Conservation (phyloP, 1,140 invertebrate genomes). For the Procambarus virginalis region DNA sequence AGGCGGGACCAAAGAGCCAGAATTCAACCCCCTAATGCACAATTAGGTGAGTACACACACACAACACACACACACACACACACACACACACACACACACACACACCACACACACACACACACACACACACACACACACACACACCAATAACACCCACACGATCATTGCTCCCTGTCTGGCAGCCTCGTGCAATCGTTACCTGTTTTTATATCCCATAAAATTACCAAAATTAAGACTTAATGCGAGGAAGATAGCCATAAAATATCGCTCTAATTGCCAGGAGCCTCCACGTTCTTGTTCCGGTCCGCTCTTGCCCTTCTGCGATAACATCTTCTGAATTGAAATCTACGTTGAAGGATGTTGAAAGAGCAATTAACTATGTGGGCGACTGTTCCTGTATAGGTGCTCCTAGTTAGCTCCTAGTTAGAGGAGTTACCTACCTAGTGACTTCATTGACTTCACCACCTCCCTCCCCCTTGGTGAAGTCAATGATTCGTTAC, state of each 20-base stretch:
- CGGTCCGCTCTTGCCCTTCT: background rate
- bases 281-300: background rate
- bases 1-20: too few relatives aligned
- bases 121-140: too few relatives aligned
- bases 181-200: background rate
- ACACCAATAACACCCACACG: background rate
- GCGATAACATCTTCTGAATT: background rate
- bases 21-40: too few relatives aligned
- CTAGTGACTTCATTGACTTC: too few relatives aligned
- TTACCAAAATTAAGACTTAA: conserved; percentile 5
- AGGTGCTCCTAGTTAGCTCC: too few relatives aligned
- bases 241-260: conserved; percentile 6
- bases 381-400: too few relatives aligned
- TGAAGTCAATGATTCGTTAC: too few relatives aligned
- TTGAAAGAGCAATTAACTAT: too few relatives aligned
- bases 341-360: background rate
- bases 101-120: too few relatives aligned
- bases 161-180: background rate
- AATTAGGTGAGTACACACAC: background rate
- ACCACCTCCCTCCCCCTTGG: too few relatives aligned
- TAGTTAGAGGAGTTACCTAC: too few relatives aligned
- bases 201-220: background rate
- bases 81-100: background rate
- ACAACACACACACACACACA: background rate
- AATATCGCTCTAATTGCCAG: background rate